Base-by-base conservation (phyloP, 2,888 invertebrate genomes). In the Dasypolia templi region DNA sequence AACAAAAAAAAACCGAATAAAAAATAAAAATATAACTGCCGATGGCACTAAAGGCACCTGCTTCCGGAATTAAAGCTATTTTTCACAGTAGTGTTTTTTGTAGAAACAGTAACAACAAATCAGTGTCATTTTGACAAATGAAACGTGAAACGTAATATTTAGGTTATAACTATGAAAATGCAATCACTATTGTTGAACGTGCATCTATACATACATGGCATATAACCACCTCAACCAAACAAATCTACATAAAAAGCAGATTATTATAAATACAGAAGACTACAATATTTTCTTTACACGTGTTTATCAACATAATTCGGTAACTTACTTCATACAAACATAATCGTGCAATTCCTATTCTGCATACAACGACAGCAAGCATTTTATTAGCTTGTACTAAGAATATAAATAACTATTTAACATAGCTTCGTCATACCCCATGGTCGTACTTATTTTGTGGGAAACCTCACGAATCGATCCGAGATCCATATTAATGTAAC, bases 301-400 rank as follows among this genome's bases (percentile, higher is more conserved):
- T 65, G 55, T 76, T 66, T 32, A 81, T 65, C 9, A 44, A 69
- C n/a, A 61, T 49, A 76, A 76, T 76, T 81, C 49, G 64, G 51
- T 82, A 51, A 77, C 29, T 42, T 44, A 12, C 44, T 69, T 39
- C 56, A 32, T 19, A 61, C 29, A 63, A 53, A n/a, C 39, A 11
- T 76, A 80, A 84, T 83, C 26, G 75, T 55, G 56, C 77, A 35
- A 83, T 85, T 84, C 63, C 70, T 26, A 84, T 84, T 84, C 84
- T 32, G 62, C 70, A 63, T 56, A 63, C 72, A 55, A 32, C 65
- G 19, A 32, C 66, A 51, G 29, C 58, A 75, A 42, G 58, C 61
- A 65, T 68, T 82, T 75, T 80, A 77, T 68, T 78, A 77, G 39
- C 35, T 53, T 44, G 59, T 65, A 17, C n/a, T 29, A 55, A 19